Evolutionary conservation across 2,888 invertebrate genomes (phyloP).

Genomic region (Leptopilina drosophilae): DNA sequence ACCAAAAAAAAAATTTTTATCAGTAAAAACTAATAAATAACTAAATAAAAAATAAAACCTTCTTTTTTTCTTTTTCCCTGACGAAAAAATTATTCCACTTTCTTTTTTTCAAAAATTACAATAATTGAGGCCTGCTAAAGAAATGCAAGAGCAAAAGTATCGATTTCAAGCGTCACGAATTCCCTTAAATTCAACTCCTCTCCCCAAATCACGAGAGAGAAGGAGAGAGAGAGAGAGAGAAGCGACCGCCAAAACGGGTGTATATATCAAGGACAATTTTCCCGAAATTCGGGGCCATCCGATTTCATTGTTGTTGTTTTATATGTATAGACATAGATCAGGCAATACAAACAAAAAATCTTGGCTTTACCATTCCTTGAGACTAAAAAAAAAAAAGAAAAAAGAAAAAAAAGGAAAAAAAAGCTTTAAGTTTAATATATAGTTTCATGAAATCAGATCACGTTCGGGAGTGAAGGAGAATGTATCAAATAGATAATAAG

Average conservation of each 20-base stretch:
- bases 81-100: too few relatives aligned
- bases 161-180: constrained; percentile 13
- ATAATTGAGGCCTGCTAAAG: too few relatives aligned
- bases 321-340: not conserved
- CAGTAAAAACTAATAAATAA: too few relatives aligned
- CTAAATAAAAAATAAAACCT: too few relatives aligned
- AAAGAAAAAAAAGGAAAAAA: not conserved
- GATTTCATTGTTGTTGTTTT: not conserved
- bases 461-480: constrained; percentile 6
- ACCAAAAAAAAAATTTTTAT: too few relatives aligned
- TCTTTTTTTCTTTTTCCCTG: too few relatives aligned
- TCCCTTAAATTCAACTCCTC: constrained; percentile 30
- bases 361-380: not conserved
- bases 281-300: constrained; percentile 14
- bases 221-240: not conserved
- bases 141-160: constrained; percentile 12
- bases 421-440: constrained; percentile 11
- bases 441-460: constrained; percentile 8
- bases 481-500: constrained; percentile 17
- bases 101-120: too few relatives aligned
- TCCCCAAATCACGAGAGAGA: not conserved
- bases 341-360: not conserved
- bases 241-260: not conserved
- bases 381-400: not conserved
- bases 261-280: constrained; percentile 14